A percentile compares a stretch with the other conserved stretches of the same genome.
These are phyloP conservation scores for Phortica magna DNA, from an alignment of 2,888 invertebrate species.

Conservation along the genomic window DNA sequence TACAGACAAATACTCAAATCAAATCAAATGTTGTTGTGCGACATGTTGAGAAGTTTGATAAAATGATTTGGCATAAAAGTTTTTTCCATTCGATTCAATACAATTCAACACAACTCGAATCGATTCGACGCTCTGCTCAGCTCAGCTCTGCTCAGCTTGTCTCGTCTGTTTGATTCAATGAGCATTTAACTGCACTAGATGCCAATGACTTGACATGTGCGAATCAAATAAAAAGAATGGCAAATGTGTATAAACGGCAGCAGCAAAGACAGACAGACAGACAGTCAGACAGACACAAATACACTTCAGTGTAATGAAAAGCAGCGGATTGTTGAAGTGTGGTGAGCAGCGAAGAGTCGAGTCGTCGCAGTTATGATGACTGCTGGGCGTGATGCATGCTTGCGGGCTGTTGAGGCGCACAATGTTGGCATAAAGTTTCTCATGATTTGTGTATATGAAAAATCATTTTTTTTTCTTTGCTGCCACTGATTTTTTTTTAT, in stretches of 20 bases:
- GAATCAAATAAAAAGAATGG: slow-evolving; percentile 58
- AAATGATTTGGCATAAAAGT: slow-evolving; percentile 66
- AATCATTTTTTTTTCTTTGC: slow-evolving; percentile 34
- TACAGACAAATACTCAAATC: background rate
- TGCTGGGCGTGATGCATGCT: background rate
- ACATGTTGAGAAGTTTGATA: background rate
- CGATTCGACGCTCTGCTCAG: no score
- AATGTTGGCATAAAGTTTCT: slow-evolving; percentile 52
- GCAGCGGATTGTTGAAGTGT: no score
- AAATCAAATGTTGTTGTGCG: background rate
- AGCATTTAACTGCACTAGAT: slow-evolving; percentile 70
- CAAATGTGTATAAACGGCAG: slow-evolving; percentile 1
- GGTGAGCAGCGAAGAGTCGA: slow-evolving; percentile 40
- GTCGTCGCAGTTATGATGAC: slow-evolving; percentile 7
- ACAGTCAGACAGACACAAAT: slow-evolving; percentile 52
- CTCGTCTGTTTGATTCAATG: slow-evolving; percentile 51
- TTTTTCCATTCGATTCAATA: slow-evolving; percentile 10
- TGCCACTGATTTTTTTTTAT: slow-evolving; percentile 18
- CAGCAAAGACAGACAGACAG: slow-evolving; percentile 48
- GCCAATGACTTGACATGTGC: slow-evolving; percentile 72
- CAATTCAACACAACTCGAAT: background rate
- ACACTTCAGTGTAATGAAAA: slow-evolving; percentile 49
- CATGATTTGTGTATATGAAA: slow-evolving; percentile 53
- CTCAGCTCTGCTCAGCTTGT: slow-evolving; percentile 29
- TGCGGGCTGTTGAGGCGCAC: slow-evolving; percentile 33